Evolutionary conservation across 2,797 vertebrate species (phyloP).

Genomic region (Falco biarmicus): DNA sequence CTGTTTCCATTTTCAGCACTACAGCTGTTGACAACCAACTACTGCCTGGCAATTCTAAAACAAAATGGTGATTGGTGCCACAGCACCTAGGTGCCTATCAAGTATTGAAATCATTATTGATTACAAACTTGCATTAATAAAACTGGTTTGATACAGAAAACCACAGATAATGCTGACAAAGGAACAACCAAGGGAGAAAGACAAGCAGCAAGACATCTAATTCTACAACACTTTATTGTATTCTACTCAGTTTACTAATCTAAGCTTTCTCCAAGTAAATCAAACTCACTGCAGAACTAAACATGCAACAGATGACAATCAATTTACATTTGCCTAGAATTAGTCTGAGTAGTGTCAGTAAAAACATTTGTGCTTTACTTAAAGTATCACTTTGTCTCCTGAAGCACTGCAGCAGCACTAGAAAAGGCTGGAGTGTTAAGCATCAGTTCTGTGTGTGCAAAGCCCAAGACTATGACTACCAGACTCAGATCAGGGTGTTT

Average conservation of each 20-base stretch:
- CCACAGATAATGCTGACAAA: neutral
- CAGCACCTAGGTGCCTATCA: neutral
- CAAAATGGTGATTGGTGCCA: too few species aligned
- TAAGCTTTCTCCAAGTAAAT: neutral
- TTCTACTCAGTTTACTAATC: neutral
- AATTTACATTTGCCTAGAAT: neutral
- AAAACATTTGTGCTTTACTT: neutral
- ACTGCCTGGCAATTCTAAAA: neutral
- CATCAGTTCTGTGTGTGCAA: neutral
- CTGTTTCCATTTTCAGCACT: neutral
- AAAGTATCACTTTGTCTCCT: neutral
- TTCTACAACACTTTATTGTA: neutral
- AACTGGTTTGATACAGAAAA: neutral
- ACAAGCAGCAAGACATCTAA: neutral
- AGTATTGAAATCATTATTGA: accelerated
- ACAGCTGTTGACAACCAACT: too few species aligned
- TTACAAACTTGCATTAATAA: neutral
- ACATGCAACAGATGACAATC: neutral
- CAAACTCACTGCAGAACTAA: neutral
- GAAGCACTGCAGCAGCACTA: neutral
- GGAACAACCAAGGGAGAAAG: neutral
- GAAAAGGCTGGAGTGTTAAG: neutral
- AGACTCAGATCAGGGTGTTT: neutral
- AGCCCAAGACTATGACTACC: neutral
- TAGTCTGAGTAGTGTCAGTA: neutral